Base-by-base conservation (phyloP, 2,888 invertebrate genomes). In the Tachystola acroxantha region DNA sequence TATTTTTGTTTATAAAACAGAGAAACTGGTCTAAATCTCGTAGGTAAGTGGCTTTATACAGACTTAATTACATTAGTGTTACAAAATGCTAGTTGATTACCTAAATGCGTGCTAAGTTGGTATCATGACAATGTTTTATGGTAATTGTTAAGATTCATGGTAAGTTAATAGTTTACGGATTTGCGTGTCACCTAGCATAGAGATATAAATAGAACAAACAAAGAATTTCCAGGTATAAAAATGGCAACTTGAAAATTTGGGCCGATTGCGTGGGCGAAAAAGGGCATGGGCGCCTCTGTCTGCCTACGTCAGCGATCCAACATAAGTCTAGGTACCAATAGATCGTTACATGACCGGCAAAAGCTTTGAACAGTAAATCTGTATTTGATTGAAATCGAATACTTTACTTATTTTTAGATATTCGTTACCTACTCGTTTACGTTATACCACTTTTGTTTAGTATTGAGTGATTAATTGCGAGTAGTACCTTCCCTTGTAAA, bases 301-400 rank as follows among this genome's bases (percentile, higher is more conserved):
- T 32, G 58, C 64, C 78, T 77, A 78, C 82, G 82, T 82, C 82
- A 82, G 61, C 62, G 50, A 50, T 45, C 40, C 53, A 36, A 65
- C 54, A 61, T 55, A 59, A 47, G 56, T 45, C 32, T 41, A 43
- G 38, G 33, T 41, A 44, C 37, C 39, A 54, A 57, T 57, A 57
- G 37, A 48, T 46, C 46, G 38, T 49, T 41, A 12, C 27, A 16
- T 28, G 16, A 20, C 31, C 36, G 40, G 28, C 31, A 22, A 24
- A 27, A 25, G 20, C 20, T 32, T 28, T 5, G 11, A 27, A 26
- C 20, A 12, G 27, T 16, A 22, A 20, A 26, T 30, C 34, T 36
- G 32, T 37, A 37, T 22, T 32, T 41, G 39, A 45, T 34, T 40
- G 37, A 39, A 41, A 22, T 7, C 10, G 29, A 29, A 14, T 37